Conservation (phyloP, 2,888 invertebrate genomes). For the Globia sparganii region DNA sequence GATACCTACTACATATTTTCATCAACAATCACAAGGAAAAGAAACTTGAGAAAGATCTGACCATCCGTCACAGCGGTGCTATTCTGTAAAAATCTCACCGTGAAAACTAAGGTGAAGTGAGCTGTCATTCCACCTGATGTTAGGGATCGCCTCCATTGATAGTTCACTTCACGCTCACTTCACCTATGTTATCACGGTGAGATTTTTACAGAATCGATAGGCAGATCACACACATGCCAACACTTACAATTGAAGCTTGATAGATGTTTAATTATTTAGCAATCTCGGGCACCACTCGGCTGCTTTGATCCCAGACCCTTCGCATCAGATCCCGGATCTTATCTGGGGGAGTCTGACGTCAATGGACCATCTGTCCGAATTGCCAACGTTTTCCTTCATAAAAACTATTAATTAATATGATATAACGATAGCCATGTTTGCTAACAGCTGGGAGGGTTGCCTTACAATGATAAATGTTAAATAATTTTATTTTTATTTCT, state of each 20-base stretch:
- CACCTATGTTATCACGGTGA: no score
- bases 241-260: not conserved
- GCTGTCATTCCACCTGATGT: no score
- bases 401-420: conserved; percentile 17
- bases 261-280: conserved; percentile 31
- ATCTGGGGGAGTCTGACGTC: conserved; percentile 44
- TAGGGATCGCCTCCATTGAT: no score
- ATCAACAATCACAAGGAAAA: not conserved
- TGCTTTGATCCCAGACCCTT: conserved; percentile 37
- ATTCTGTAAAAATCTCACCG: no score
- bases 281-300: not conserved
- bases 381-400: conserved; percentile 31
- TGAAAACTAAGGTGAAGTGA: no score
- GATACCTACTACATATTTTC: not conserved
- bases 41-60: conserved; percentile 15
- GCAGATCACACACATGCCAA: conserved; percentile 7
- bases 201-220: no score
- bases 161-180: no score
- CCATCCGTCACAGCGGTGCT: not conserved
- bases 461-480: not conserved
- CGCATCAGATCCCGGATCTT: conserved; percentile 45
- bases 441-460: not conserved
- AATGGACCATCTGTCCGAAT: conserved; percentile 36
- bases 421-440: conserved; percentile 2
- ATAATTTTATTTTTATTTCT: not conserved